A percentile compares a stretch with the other conserved stretches of the same genome.
phyloP scores from a whole-genome alignment of 1,140 invertebrate species.

The Drosophila nannoptera region DNA sequence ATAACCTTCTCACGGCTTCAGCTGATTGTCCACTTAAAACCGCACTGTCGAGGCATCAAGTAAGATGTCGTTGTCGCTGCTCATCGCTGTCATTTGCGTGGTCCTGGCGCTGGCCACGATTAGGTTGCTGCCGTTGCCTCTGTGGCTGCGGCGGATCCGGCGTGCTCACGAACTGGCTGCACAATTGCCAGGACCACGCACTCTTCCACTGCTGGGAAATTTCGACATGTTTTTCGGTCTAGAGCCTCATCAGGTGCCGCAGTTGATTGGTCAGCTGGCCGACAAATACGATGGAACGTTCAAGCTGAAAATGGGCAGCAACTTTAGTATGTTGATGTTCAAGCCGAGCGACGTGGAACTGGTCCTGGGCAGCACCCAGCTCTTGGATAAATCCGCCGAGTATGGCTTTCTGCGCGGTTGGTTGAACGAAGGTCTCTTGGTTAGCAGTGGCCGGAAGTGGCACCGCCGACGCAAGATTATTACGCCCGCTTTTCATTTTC shows the following conservation, averaged over 20 bases:
- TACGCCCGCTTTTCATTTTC: slow-evolving; percentile 92
- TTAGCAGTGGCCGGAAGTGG: slow-evolving; percentile 86
- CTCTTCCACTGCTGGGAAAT: slow-evolving; percentile 57
- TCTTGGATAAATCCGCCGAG: slow-evolving; percentile 64
- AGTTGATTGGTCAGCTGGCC: slow-evolving; percentile 38
- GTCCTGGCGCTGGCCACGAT: slow-evolving; percentile 21
- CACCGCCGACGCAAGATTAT: slow-evolving; percentile 86
- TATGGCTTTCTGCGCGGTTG: slow-evolving; percentile 86
- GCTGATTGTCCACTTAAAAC: neutral
- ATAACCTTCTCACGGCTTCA: neutral
- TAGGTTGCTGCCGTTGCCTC: slow-evolving; percentile 23
- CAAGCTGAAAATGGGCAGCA: slow-evolving; percentile 57
- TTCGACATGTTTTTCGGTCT: slow-evolving; percentile 54
- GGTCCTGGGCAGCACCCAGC: slow-evolving; percentile 46
- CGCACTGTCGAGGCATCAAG: neutral
- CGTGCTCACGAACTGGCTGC: slow-evolving; percentile 28
- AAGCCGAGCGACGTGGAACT: slow-evolving; percentile 59
- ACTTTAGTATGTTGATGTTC: slow-evolving; percentile 59
- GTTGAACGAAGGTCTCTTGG: slow-evolving; percentile 86
- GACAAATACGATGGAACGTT: slow-evolving; percentile 46
- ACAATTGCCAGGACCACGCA: slow-evolving; percentile 34
- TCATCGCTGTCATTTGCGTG: slow-evolving; percentile 17
- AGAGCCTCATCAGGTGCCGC: slow-evolving; percentile 34
- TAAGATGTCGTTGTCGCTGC: slow-evolving; percentile 1
- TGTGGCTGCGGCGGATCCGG: slow-evolving; percentile 12